A percentile compares a stretch with the other conserved stretches of the same genome.
These are phyloP conservation scores for Momotus momota DNA, from an alignment of 2,797 vertebrate genomes.

Conservation along the genomic window DNA sequence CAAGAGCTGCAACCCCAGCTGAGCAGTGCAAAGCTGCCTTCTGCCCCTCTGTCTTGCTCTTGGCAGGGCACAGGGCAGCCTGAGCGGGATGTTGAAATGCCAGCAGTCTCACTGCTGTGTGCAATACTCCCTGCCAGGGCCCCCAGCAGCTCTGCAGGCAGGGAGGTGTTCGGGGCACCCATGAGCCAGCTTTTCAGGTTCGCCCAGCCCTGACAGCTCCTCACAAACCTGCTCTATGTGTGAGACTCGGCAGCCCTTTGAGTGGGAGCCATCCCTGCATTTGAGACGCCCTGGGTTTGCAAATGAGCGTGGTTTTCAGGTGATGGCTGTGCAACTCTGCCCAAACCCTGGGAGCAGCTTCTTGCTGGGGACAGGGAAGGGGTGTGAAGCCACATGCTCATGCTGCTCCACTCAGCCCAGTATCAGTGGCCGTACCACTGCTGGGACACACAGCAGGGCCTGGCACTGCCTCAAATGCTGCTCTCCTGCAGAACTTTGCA, in stretches of 20 bases:
- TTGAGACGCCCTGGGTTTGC: neutral
- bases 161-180: rapidly evolving
- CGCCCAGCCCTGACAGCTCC: neutral
- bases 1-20: neutral
- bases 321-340: neutral
- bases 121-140: neutral
- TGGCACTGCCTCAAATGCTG: neutral
- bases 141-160: rapidly evolving
- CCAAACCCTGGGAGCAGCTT: neutral
- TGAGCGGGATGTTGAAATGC: rapidly evolving
- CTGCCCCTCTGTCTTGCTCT: neutral
- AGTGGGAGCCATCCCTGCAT: rapidly evolving
- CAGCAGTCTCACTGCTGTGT: rapidly evolving
- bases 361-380: neutral
- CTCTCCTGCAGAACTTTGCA: neutral
- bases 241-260: neutral
- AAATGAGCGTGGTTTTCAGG: neutral
- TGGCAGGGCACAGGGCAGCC: neutral
- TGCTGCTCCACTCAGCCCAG: neutral
- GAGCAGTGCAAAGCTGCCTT: neutral
- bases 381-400: rapidly evolving
- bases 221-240: neutral
- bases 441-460: neutral
- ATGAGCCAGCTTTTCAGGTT: constrained; percentile 44
- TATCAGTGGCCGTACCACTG: rapidly evolving